Percentiles rank a stretch among this genome's conserved stretches.
Evolutionary conservation across 2,797 vertebrate genomes (phyloP).

Genomic region (Bucorvus abyssinicus): DNA sequence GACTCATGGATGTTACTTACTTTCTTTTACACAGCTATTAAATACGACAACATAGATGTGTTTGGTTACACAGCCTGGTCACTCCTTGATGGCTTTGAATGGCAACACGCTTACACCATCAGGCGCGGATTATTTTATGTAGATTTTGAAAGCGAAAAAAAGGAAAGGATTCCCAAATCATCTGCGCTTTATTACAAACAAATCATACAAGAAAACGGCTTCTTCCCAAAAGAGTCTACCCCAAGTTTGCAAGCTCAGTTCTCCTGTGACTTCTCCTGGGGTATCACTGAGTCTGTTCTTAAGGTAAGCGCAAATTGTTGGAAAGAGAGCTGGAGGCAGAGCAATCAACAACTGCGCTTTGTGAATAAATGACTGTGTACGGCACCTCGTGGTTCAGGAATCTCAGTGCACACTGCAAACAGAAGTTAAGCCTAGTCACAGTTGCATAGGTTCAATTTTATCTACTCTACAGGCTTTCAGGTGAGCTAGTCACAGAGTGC

Average conservation of each 20-base stretch:
- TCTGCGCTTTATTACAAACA: constrained; percentile 87
- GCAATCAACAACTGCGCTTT: neutral
- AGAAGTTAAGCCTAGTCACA: neutral
- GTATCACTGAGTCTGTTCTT: constrained; percentile 87
- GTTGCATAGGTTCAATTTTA: neutral
- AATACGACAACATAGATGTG: constrained; percentile 83
- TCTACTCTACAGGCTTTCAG: neutral
- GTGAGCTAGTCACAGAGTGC: neutral
- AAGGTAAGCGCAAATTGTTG: constrained; percentile 77
- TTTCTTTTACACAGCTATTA: constrained; percentile 80
- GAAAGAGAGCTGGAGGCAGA: neutral
- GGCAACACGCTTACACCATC: constrained; percentile 85
- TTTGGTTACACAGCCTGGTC: constrained; percentile 94
- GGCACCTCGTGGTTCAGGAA: neutral
- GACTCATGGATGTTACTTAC: constrained; percentile 2
- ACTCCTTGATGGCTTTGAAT: constrained; percentile 93
- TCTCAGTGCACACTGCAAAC: neutral
- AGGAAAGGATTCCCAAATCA: constrained; percentile 87
- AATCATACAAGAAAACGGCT: constrained; percentile 86
- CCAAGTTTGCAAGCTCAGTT: constrained; percentile 77
- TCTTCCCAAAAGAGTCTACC: constrained; percentile 72
- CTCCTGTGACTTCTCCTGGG: constrained; percentile 93
- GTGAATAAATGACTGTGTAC: accelerated
- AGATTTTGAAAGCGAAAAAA: constrained; percentile 81
- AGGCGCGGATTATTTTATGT: constrained; percentile 91